Conservation (phyloP, 2,797 vertebrate genomes). For the Gobionotothen gibberifrons region DNA sequence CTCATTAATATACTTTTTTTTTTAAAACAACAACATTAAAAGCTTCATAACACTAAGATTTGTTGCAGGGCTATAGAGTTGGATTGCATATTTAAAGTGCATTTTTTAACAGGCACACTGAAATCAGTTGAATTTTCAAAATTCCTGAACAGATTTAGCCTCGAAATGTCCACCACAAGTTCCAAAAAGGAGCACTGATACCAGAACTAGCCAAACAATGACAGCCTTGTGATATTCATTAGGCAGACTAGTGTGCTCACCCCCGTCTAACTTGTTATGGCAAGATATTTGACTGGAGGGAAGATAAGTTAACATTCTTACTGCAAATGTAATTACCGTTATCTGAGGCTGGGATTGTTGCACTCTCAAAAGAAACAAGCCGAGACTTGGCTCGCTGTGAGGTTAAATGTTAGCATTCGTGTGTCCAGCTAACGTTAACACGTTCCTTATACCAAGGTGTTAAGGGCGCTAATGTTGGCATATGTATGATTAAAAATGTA, state of each 20-base stretch:
- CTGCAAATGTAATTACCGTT: background rate
- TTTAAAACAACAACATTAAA: background rate
- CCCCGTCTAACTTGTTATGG: conserved; percentile 1
- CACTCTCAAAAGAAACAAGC: background rate
- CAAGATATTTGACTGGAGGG: background rate
- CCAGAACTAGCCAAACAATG: background rate
- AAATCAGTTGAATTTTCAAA: background rate
- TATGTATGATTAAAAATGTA: conserved; percentile 26
- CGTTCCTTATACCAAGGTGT: conserved; percentile 19
- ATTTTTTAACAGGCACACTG: background rate
- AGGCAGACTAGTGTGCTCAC: background rate
- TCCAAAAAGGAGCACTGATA: background rate
- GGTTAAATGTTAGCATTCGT: conserved; percentile 29
- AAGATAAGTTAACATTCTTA: background rate
- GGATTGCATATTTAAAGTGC: background rate
- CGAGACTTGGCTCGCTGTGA: background rate
- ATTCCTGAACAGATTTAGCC: background rate
- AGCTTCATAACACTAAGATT: background rate
- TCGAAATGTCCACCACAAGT: background rate
- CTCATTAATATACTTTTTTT: background rate
- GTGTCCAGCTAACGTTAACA: conserved; percentile 26
- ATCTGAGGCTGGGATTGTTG: background rate
- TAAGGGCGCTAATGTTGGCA: conserved; percentile 57
- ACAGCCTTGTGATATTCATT: background rate
- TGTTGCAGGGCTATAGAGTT: background rate